phyloP scores from a whole-genome alignment of 2,888 invertebrate genomes.

The Thelaira solivaga region DNA sequence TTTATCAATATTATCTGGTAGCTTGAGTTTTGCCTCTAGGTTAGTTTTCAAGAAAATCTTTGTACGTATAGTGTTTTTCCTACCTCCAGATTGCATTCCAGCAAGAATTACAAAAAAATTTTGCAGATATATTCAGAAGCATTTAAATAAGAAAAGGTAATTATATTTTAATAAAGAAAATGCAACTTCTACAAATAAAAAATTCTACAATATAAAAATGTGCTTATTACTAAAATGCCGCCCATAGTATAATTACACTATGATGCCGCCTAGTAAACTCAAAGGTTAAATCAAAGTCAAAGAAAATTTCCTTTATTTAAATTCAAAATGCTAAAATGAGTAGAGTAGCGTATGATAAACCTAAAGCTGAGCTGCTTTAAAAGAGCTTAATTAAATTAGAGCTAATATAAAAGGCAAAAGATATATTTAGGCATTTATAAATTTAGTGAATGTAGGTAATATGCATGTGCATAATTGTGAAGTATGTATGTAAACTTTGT shows the following conservation, averaged over 20 bases:
- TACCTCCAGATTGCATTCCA: constrained; percentile 48
- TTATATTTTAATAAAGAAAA: not conserved
- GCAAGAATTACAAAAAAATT: constrained; percentile 28
- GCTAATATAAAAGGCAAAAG: too few relatives aligned
- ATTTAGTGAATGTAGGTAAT: too few relatives aligned
- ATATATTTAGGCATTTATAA: too few relatives aligned
- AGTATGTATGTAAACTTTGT: too few relatives aligned
- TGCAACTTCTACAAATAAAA: not conserved
- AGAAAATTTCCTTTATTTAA: too few relatives aligned
- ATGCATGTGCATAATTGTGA: too few relatives aligned
- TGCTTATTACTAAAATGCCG: not conserved
- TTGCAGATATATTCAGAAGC: constrained; percentile 4
- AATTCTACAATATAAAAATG: not conserved
- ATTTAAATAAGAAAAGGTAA: constrained; percentile 56
- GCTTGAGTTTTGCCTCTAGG: not conserved
- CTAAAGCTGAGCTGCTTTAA: too few relatives aligned
- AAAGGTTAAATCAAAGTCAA: constrained; percentile 66
- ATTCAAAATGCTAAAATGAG: too few relatives aligned
- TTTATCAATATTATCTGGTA: too few relatives aligned
- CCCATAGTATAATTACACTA: too few relatives aligned
- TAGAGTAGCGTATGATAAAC: too few relatives aligned
- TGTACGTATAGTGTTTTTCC: not conserved
- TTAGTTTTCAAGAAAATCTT: not conserved
- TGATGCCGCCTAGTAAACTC: constrained; percentile 25
- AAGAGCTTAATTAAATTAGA: too few relatives aligned